These are phyloP conservation scores for Paguma larvata DNA, from an alignment of 2,797 vertebrate genomes.

Conservation along the genomic window DNA sequence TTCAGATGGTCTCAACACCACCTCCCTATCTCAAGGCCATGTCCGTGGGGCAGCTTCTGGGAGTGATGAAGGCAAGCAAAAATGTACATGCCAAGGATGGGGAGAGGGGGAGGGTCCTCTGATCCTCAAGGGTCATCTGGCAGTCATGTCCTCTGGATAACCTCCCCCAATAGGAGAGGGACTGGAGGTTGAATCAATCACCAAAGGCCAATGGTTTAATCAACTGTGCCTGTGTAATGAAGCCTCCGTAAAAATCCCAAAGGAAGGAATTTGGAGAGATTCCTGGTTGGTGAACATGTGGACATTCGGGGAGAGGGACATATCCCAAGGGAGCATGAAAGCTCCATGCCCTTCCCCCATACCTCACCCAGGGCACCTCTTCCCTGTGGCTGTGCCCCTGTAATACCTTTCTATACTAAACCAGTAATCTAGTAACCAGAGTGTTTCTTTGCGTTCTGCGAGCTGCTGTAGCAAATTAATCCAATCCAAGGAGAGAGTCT, in stretches of 20 bases:
- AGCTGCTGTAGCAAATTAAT: not conserved
- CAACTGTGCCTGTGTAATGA: too few relatives aligned
- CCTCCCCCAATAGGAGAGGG: not conserved
- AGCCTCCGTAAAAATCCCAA: not conserved
- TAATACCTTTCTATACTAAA: not conserved
- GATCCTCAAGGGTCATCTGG: not conserved
- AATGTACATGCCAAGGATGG: not conserved
- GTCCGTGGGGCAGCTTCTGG: not conserved
- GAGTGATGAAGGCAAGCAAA: not conserved
- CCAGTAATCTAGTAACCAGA: not conserved
- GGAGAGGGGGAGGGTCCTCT: not conserved
- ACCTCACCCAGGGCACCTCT: not conserved
- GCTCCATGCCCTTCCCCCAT: too few relatives aligned
- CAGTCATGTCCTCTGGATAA: not conserved
- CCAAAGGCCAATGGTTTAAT: too few relatives aligned
- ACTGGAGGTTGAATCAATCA: not conserved
- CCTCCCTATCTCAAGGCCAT: not conserved
- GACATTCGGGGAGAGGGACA: not conserved
- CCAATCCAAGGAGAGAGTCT: not conserved
- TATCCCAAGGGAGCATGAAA: not conserved
- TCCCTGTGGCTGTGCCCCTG: not conserved
- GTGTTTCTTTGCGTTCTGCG: not conserved
- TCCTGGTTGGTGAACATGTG: not conserved
- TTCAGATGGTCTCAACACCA: not conserved
- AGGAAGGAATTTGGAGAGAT: not conserved